phyloP scores from a whole-genome alignment of 2,888 invertebrate species.

The Pristionchus arcanus region DNA sequence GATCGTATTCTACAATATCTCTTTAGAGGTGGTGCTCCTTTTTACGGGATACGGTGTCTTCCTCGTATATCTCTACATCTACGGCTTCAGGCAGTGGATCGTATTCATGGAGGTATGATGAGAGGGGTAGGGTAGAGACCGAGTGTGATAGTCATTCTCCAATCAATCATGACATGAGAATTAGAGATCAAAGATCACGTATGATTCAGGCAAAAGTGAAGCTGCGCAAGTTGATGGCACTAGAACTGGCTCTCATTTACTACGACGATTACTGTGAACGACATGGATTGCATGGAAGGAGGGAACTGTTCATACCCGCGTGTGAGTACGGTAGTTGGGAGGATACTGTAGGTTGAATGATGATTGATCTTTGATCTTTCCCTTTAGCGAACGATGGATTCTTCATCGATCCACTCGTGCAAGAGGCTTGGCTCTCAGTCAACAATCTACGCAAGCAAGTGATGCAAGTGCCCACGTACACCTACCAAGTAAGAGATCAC shows the following conservation, averaged over 20 bases:
- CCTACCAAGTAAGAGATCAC: neutral
- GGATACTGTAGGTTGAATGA: neutral
- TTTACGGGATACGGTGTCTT: constrained; percentile 6
- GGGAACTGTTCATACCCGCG: constrained; percentile 12
- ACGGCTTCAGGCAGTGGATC: constrained; percentile 25
- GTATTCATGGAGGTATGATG: neutral
- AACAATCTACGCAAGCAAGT: neutral
- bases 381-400: constrained; percentile 34
- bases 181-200: neutral
- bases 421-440: constrained; percentile 18
- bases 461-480: neutral
- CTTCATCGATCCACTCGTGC: neutral
- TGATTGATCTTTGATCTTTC: neutral
- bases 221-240: constrained; percentile 3
- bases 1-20: neutral
- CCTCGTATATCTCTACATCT: constrained; percentile 1
- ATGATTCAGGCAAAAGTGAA: constrained; percentile 8
- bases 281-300: neutral
- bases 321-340: neutral
- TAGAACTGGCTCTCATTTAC: constrained; percentile 1
- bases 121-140: neutral
- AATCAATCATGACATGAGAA: neutral
- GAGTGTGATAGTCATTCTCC: neutral
- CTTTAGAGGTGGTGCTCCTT: neutral
- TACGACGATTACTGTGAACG: constrained; percentile 17